Base-by-base conservation (phyloP, 2,888 invertebrate species). In the Prosopocoilus inquinatus region DNA sequence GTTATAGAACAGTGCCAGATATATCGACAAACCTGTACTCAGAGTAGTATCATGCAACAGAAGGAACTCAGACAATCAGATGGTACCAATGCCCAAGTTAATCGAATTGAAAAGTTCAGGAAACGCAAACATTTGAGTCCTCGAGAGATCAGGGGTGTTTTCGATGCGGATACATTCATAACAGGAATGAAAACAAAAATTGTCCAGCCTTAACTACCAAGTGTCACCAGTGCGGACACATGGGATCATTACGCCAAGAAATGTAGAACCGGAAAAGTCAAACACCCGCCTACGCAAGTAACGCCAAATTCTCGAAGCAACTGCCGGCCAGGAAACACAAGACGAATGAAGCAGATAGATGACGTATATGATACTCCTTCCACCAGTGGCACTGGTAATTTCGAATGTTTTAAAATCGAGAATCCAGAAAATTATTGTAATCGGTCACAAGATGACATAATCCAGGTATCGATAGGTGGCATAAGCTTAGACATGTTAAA, bases 1-100 rank as follows among this genome's bases (percentile, higher is more conserved):
- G 47, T 67, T 11, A 63, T 67, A n/a, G 62, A 64, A 13, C 20
- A 60, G 11, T 66, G 62, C 49, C 58, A 60, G 45, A 49, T 68
- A 34, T 60, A 62, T 39, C 53, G 43, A 53, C 48, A 52, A 43
- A 50, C 41, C 8, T 41, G 13, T 39, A 28, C 38, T 20, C 43
- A 50, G 28, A 39, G 39, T 28, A 28, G 16, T 39, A 13, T 15
- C 16, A 50, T 50, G 20, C 20, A 28, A 28, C 20, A 28, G 20
- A 28, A 28, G 20, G 20, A 28, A 1, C 1, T 28, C 5, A 5
- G 20, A 1, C 5, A 5, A 28, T 1, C 20, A 16, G 33, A 28
- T 34, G 35, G 9, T 47, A 32, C 3, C 11, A 5, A 8, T 33
- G 12, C 9, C 1, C 47, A 32, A 32, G 16, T 47, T 12, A 47